Evolutionary conservation across 2,113 vertebrate species (phyloP).

Genomic region (Scomber scombrus): DNA sequence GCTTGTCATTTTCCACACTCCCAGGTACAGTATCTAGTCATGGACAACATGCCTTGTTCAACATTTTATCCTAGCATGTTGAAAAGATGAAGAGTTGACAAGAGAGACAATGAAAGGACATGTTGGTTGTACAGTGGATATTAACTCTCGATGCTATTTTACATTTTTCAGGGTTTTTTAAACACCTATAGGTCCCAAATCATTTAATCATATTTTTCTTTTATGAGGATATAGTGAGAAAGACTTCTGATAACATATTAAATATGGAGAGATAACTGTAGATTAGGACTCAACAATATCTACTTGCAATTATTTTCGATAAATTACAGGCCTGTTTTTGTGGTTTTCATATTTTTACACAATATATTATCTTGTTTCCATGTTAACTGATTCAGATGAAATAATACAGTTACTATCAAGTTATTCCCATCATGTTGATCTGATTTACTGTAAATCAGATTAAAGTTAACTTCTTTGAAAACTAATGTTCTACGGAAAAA

Average conservation of each 20-base stretch:
- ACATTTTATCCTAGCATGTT: not conserved
- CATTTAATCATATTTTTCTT: not conserved
- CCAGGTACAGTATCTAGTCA: slow-evolving; percentile 17
- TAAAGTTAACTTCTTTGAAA: no score
- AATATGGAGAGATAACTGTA: not conserved
- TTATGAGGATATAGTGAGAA: not conserved
- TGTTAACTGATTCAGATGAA: no score
- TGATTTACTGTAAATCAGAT: no score
- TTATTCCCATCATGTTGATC: no score
- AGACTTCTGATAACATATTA: not conserved
- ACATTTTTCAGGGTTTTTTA: not conserved
- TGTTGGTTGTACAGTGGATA: not conserved
- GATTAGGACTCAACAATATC: not conserved
- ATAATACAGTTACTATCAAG: no score
- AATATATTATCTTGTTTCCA: no score
- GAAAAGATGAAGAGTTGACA: not conserved
- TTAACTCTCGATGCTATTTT: not conserved
- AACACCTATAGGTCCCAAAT: not conserved
- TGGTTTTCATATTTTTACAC: no score
- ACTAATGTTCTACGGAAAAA: no score
- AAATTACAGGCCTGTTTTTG: no score
- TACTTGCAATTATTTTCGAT: no score
- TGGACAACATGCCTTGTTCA: slow-evolving; percentile 3
- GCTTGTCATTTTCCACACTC: slow-evolving; percentile 39
- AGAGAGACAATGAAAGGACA: not conserved